Evolutionary conservation across 2,113 vertebrate genomes (phyloP), one percentile per base, ranked within the genome.

Genomic region (Sylvietta virens): DNA sequence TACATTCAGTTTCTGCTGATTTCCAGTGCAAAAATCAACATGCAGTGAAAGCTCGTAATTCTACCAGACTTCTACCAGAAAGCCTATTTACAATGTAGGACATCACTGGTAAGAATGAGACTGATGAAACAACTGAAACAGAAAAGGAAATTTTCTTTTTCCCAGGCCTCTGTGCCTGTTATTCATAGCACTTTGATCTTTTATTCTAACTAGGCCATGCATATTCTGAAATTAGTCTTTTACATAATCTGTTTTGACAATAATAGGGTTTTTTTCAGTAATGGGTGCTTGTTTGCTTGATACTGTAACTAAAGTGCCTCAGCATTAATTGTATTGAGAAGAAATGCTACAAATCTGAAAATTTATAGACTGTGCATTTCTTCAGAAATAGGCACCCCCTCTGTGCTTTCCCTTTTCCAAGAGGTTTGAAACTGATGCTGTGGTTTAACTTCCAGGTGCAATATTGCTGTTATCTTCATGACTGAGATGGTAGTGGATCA

Each of bases 401-500:
- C 44, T 11, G 7, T 72, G 10, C 87, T 71, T 89, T 93, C 61
- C 21, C 1, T 4, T 66, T 65, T 60, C 66, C 30, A 72, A 56
- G 60, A 69, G 19, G 7, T 88, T 67, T 71, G 56, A 58, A 82
- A 45, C 24, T 88, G 42, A 88, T 69, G n/a, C 51, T 76, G 24
- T 94, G 60, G 7, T 96, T 96, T 90, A 12, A 93, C 74, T 95
- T 71, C 57, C 94, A 99, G 99, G 97, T 99, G 99, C 92, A 99
- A 99, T 88, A 99, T 99, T 81, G 99, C 99, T 48, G 99, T 99
- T 82, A 99, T 99, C 94, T 99, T 99, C 92, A 99, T 99, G 99
- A 99, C 99, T 22, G 99, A 99, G 96, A 99, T 99, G 99, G 99
- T 99, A 92, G 99, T 99, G 95, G 99, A 99, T 96, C 99, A 99